phyloP scores from a whole-genome alignment of 2,797 vertebrate genomes.

The Anas bernieri region DNA sequence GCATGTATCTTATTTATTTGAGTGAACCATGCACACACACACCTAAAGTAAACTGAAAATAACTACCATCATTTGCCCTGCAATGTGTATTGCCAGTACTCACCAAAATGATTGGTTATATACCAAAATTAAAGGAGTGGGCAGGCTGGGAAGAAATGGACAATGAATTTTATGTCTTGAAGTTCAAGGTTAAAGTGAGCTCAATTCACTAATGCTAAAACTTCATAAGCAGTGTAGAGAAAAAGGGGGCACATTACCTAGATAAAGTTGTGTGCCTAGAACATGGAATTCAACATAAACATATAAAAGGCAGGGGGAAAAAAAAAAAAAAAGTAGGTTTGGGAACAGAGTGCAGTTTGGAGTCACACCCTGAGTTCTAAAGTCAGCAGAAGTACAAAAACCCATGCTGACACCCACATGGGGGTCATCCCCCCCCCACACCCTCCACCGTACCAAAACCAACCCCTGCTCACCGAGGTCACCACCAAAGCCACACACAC shows the following conservation, averaged over 20 bases:
- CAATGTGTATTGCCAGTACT: fast-evolving
- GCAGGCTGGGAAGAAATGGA: not conserved
- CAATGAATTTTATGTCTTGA: not conserved
- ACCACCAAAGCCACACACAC: not conserved
- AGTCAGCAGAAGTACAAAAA: not conserved
- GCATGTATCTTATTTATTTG: not conserved
- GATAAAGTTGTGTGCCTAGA: not conserved
- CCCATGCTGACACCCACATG: fast-evolving
- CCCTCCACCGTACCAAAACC: not conserved
- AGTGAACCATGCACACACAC: not conserved
- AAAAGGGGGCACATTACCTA: not conserved
- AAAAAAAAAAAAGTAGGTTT: not conserved
- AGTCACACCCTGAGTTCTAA: not conserved
- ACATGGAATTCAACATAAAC: not conserved
- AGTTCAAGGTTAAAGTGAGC: not conserved
- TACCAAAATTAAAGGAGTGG: not conserved
- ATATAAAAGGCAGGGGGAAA: not conserved
- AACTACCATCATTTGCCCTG: not conserved
- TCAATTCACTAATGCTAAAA: not conserved
- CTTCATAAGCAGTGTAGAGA: not conserved
- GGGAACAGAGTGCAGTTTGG: not conserved
- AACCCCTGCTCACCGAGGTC: not conserved
- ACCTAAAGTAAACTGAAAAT: not conserved
- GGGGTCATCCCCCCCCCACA: too few relatives aligned
- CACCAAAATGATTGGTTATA: not conserved